Evolutionary conservation across 2,888 invertebrate genomes (phyloP), one percentile per base, ranked within the genome.

Genomic region (Himalopsyche kuldschensis): DNA sequence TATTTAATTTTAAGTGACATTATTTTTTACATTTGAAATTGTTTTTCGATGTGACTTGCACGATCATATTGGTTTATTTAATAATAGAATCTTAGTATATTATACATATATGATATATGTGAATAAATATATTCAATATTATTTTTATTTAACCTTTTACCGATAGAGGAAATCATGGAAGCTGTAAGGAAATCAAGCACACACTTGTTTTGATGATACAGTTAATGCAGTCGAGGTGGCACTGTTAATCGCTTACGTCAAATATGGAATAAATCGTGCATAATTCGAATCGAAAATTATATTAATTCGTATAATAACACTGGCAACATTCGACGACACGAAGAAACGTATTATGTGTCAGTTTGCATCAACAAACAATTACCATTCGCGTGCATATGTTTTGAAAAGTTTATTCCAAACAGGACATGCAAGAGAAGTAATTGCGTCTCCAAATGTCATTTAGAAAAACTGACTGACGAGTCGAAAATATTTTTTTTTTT

Each of bases 181-280:
- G 15, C 75, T 75, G 11, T 3, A 30, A 75, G 75, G 31, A 32
- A 31, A 31, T 17, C 27, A 32, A 11, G 75, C 24, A 79, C 24
- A 55, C 24, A 8, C 4, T 4, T 48, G 48, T 20, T 20, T 17
- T 55, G 10, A 55, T 20, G 24, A 15, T 55, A 55, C 8, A 15
- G 3, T 41, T 55, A 5, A 10, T 55, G 4, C n/a, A 55, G 20
- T 55, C 20, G 6, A 20, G n/a, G 20, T 20, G 55, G 55, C 55
- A 20, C 10, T 55, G n/a, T 24, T 55, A 20, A 55, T 55, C 55
- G 6, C 79, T 27, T 17, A 4, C 48, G 79, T 41, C 46, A 79
- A 79, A 79, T 48, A 30, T 30, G 48, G 24, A 79, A 47, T 47
- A 79, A 79, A 55, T 79, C 79, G 79, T 48, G 48, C 30, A 79